phyloP scores from a whole-genome alignment of 92 coral and sea anemone species.

The Palythoa caribaeorum region DNA sequence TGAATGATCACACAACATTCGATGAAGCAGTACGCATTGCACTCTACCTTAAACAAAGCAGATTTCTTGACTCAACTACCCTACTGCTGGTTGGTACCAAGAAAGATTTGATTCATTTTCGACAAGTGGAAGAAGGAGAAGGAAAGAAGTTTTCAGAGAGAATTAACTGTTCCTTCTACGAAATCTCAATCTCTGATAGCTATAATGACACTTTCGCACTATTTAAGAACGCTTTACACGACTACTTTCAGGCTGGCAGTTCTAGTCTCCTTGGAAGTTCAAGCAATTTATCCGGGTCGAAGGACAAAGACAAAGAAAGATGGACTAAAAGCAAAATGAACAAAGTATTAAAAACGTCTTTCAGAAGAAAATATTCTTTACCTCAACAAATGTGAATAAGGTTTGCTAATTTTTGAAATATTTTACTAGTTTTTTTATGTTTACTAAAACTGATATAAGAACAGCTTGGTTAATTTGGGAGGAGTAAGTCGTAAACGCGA shows the following conservation, averaged over 20 bases:
- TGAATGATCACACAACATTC: conserved; percentile 85
- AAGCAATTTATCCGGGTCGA: conserved; percentile 2
- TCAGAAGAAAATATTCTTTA: conserved; percentile 21
- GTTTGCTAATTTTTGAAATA: background rate
- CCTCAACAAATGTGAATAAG: background rate
- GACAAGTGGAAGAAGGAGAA: conserved; percentile 80
- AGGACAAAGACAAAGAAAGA: conserved; percentile 30
- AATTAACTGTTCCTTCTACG: conserved; percentile 87
- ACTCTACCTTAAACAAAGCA: conserved; percentile 72
- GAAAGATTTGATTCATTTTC: conserved; percentile 82
- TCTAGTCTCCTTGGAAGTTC: conserved; percentile 18
- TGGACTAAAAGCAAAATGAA: conserved; percentile 35
- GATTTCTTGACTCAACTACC: conserved; percentile 77
- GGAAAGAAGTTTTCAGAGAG: conserved; percentile 80
- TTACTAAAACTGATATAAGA: too few species aligned
- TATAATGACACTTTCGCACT: conserved; percentile 75
- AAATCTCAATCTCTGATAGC: conserved; percentile 88
- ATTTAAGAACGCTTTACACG: conserved; percentile 78
- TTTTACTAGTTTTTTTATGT: too few species aligned
- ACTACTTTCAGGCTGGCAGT: conserved; percentile 54
- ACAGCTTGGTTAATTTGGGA: too few species aligned
- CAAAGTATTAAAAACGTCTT: conserved; percentile 33
- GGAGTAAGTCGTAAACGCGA: too few species aligned
- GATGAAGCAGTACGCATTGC: conserved; percentile 88
- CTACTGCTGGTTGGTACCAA: conserved; percentile 90